Percentiles rank a stretch among this genome's conserved stretches.
Evolutionary conservation across 2,113 vertebrate genomes (phyloP).

Genomic region (Sapajus apella): DNA sequence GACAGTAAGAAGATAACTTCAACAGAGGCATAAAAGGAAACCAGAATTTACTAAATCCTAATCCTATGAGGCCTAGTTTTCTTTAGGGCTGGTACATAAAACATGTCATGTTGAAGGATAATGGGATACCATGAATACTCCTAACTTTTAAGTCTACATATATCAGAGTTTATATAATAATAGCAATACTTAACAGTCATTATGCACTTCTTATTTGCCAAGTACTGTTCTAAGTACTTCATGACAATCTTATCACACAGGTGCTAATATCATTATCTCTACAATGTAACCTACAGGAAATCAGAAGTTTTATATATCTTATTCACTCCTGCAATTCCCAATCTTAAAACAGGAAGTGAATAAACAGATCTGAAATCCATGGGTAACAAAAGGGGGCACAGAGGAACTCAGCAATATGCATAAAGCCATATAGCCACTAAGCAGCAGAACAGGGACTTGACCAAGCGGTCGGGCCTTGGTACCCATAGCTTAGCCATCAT

Average conservation of each 20-base stretch:
- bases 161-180: background rate
- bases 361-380: background rate
- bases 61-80: background rate
- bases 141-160: background rate
- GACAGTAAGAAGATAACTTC: background rate
- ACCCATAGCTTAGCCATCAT: background rate
- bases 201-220: background rate
- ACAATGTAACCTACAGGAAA: background rate
- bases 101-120: background rate
- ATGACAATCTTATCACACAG: background rate
- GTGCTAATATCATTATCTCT: background rate
- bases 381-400: background rate
- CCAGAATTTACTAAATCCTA: background rate
- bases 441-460: background rate
- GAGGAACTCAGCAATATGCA: background rate
- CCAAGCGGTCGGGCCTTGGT: background rate
- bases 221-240: background rate
- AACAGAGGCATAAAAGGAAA: background rate
- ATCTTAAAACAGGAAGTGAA: background rate
- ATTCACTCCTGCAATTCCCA: background rate
- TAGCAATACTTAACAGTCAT: background rate
- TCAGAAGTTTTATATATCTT: background rate
- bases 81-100: background rate
- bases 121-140: background rate
- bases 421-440: background rate